Percentiles rank a stretch among this genome's conserved stretches.
Conservation (phyloP, 2,113 vertebrate species). For the Athene cunicularia region DNA sequence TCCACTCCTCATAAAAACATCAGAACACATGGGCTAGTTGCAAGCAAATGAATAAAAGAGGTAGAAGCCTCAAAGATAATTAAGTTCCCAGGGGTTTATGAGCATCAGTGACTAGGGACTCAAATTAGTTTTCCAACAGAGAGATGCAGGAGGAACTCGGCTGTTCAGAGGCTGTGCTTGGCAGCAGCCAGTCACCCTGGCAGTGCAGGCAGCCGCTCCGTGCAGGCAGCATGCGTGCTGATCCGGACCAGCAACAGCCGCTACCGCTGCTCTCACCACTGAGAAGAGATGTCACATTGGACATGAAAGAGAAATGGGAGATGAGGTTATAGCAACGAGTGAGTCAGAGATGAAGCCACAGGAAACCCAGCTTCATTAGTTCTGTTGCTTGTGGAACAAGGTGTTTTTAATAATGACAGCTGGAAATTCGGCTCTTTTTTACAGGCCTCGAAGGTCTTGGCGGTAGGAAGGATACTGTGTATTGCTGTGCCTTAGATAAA, state of each 20-base stretch:
- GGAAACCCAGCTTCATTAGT: not conserved
- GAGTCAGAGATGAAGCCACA: not conserved
- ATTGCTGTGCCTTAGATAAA: not conserved
- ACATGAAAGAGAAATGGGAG: not conserved
- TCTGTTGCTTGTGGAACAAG: not conserved
- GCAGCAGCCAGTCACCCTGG: not conserved
- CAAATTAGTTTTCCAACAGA: not conserved
- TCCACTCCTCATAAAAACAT: slow-evolving; percentile 29
- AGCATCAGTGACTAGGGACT: not conserved
- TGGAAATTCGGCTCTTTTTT: not conserved
- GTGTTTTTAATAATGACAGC: not conserved
- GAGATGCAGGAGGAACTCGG: not conserved
- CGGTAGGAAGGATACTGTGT: not conserved
- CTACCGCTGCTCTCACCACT: accelerated
- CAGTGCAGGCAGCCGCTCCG: not conserved
- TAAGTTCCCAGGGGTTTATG: slow-evolving; percentile 9
- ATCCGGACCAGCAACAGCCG: not conserved
- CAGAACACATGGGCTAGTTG: not conserved
- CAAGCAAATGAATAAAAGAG: slow-evolving; percentile 36
- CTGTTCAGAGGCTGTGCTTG: not conserved
- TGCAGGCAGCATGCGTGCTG: accelerated
- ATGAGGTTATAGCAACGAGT: accelerated
- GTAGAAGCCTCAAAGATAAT: slow-evolving; percentile 31
- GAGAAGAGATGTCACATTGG: accelerated
- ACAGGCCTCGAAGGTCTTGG: not conserved